These are phyloP conservation scores for Sepiola atlantica DNA, from an alignment of 2,888 invertebrate species.

Conservation along the genomic window DNA sequence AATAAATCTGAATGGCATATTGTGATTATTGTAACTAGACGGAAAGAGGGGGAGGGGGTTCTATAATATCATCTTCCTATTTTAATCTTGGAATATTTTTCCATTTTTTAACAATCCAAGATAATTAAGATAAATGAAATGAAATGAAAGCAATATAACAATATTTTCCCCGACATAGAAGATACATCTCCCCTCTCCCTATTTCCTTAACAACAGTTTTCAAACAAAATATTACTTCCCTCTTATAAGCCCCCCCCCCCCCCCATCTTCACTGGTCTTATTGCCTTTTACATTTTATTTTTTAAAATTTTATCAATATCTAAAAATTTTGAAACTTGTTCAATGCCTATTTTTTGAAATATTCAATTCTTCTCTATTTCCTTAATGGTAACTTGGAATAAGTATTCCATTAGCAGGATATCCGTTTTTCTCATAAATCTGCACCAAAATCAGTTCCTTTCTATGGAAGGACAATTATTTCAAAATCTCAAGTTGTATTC, in stretches of 20 bases:
- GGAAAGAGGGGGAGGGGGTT: background rate
- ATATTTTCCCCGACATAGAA: background rate
- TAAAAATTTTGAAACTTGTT: slow-evolving; percentile 32
- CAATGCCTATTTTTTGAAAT: slow-evolving; percentile 16
- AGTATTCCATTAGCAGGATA: slow-evolving; percentile 32
- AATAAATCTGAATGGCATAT: slow-evolving; percentile 32
- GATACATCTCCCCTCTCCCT: background rate
- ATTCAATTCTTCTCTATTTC: slow-evolving; percentile 12
- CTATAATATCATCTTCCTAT: slow-evolving; percentile 6
- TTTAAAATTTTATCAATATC: background rate
- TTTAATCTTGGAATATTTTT: slow-evolving; percentile 10
- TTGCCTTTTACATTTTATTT: background rate
- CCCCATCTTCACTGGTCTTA: background rate
- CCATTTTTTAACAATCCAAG: slow-evolving; percentile 32
- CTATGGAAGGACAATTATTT: slow-evolving; percentile 13
- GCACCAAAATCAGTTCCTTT: slow-evolving; percentile 32
- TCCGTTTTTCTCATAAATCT: slow-evolving; percentile 32
- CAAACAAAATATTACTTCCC: slow-evolving; percentile 14
- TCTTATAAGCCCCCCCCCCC: too few species aligned
- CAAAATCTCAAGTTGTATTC: background rate
- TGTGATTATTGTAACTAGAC: slow-evolving; percentile 7
- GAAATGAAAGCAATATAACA: slow-evolving; percentile 3
- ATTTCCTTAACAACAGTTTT: slow-evolving; percentile 32
- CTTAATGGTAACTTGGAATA: slow-evolving; percentile 14
- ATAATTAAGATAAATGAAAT: slow-evolving; percentile 32